A percentile compares a stretch with the other conserved stretches of the same genome.
phyloP scores from a whole-genome alignment of 2,113 vertebrate genomes.

The Pleuronectes platessa region DNA sequence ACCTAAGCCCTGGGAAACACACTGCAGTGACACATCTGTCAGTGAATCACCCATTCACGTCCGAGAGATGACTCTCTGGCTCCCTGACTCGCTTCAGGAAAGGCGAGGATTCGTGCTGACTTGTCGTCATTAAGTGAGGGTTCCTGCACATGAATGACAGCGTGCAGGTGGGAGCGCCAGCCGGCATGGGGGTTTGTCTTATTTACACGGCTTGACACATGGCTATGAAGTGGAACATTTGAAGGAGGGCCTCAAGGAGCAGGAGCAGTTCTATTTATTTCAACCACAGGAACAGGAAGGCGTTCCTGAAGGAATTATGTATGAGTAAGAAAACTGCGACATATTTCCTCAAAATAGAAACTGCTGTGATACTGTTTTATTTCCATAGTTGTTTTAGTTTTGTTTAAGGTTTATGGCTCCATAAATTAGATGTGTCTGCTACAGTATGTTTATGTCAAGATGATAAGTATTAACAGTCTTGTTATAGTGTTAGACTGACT shows the following conservation, averaged over 20 bases:
- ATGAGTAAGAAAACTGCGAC: no score
- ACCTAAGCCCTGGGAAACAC: constrained; percentile 22
- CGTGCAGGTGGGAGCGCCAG: constrained; percentile 34
- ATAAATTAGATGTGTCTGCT: no score
- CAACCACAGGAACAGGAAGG: constrained; percentile 31
- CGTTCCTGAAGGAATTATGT: neutral
- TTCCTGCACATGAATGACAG: constrained; percentile 38
- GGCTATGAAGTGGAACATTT: constrained; percentile 51
- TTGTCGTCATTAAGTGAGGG: constrained; percentile 8
- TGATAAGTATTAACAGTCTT: neutral
- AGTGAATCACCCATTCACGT: constrained; percentile 49
- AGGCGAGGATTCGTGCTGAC: neutral
- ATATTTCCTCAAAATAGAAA: constrained; percentile 1
- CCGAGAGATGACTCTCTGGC: constrained; percentile 35
- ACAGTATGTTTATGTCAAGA: neutral
- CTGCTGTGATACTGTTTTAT: no score
- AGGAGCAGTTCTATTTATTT: constrained; percentile 52
- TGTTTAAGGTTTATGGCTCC: no score
- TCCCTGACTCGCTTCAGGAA: constrained; percentile 25
- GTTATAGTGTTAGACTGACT: neutral
- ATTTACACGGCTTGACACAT: constrained; percentile 49
- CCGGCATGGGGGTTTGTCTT: constrained; percentile 56
- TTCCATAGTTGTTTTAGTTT: no score
- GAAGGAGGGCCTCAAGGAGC: constrained; percentile 47
- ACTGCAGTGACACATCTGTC: constrained; percentile 35